phyloP scores from a whole-genome alignment of 2,888 invertebrate species.

The Amblyjoppa fuscipennis region DNA sequence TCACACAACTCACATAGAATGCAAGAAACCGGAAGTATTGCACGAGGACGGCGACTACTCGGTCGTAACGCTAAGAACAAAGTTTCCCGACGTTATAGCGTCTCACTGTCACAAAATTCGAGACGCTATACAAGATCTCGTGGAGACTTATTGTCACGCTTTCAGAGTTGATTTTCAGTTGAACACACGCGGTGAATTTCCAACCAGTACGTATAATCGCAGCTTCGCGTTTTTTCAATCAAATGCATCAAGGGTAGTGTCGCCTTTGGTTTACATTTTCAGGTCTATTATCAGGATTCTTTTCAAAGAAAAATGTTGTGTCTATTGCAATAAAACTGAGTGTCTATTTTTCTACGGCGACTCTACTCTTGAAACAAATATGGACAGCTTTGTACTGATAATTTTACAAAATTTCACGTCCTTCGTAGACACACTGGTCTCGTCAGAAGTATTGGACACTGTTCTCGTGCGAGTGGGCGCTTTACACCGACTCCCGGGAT shows the following conservation, averaged over 20 bases:
- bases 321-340: too few species aligned
- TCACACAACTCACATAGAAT: conserved; percentile 82
- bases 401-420: neutral
- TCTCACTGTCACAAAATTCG: conserved; percentile 91
- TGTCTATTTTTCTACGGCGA: too few species aligned
- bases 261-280: too few species aligned
- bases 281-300: too few species aligned
- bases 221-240: conserved; percentile 9
- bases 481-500: conserved; percentile 91
- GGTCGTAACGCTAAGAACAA: conserved; percentile 88
- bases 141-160: conserved; percentile 94
- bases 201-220: conserved; percentile 84
- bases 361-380: neutral
- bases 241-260: neutral
- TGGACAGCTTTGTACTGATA: too few species aligned
- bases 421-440: conserved; percentile 88
- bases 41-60: conserved; percentile 90
- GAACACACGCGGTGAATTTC: conserved; percentile 87
- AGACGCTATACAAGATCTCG: conserved; percentile 92
- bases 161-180: conserved; percentile 94
- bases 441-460: conserved; percentile 91
- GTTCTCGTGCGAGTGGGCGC: conserved; percentile 94
- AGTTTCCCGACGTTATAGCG: conserved; percentile 87
- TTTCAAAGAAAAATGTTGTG: too few species aligned
- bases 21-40: conserved; percentile 88